A percentile compares a stretch with the other conserved stretches of the same genome.
phyloP scores from a whole-genome alignment of 1,140 invertebrate species.

The Drosophila lacertosa region DNA sequence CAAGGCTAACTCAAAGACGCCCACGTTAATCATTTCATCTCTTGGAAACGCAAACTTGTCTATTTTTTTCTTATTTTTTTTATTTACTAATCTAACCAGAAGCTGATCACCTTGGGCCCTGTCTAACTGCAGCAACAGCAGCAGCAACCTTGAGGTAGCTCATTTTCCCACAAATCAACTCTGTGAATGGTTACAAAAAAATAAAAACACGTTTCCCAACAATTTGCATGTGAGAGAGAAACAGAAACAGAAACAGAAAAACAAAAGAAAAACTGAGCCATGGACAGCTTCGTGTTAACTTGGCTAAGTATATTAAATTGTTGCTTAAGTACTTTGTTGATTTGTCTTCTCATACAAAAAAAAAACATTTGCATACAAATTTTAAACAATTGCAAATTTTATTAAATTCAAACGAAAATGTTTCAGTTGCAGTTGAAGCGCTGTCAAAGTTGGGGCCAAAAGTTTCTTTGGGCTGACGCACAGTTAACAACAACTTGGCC shows the following conservation, averaged over 20 bases:
- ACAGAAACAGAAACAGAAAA: neutral
- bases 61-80: no score
- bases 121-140: slow-evolving; percentile 44
- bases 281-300: slow-evolving; percentile 23
- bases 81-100: neutral
- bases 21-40: slow-evolving; percentile 15
- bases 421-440: neutral
- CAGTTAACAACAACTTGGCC: slow-evolving; percentile 14
- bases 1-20: slow-evolving; percentile 3
- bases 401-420: slow-evolving; percentile 4
- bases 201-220: slow-evolving; percentile 37
- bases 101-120: slow-evolving; percentile 42
- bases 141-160: slow-evolving; percentile 36
- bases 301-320: slow-evolving; percentile 18
- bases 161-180: slow-evolving; percentile 53
- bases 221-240: slow-evolving; percentile 41
- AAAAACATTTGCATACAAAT: neutral
- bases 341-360: neutral
- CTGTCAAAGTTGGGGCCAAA: slow-evolving; percentile 32
- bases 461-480: slow-evolving; percentile 1
- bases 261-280: slow-evolving; percentile 30
- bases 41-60: neutral
- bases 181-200: slow-evolving; percentile 32
- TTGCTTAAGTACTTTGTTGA: slow-evolving; percentile 5
- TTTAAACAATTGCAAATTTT: slow-evolving; percentile 7